Evolutionary conservation across 2,113 vertebrate species (phyloP), one percentile per base, ranked within the genome.

Genomic region (Nannobrachium achirus): DNA sequence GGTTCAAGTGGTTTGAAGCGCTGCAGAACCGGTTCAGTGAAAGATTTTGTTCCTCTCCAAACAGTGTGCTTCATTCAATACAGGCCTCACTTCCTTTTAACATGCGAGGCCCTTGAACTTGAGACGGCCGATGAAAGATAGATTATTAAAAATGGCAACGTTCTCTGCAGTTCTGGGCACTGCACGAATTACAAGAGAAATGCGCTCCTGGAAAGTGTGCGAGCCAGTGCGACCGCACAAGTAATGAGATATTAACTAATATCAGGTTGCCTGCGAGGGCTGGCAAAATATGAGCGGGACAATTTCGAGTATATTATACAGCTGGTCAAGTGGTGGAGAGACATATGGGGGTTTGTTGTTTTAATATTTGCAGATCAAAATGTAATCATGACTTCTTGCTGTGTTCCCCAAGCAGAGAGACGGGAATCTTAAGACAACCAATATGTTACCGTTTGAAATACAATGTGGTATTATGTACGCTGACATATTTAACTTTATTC

Each of bases 31-130:
- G 51, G 45, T 50, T 72, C 53, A 25, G 41, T 49, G 19, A 67
- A 73, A 79, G 76, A 78, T 84, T 72, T 33, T 45, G 53, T 88
- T 87, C 53, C 79, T 86, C 56, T 80, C 45, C 49, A 80, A 78
- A 79, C 75, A 73, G 63, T 52, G 52, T 61, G 65, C 16, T 52
- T 80, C 65, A 71, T 85, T 72, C 63, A 73, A 76, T 66, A 62
- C 56, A 81, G 56, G 67, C 51, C 41, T 44, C 39, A 49, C 56
- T 82, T 81, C 53, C 15, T 51, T 71, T 85, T 56, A 66, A 73
- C 64, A 75, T 71, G 64, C 63, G 61, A 45, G 45, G 14, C 69
- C 64, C 48, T 19, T 13, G 59, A 79, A 81, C 61, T 10, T 46
- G 48, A 86, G 56, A 76, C 42, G 56, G 57, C 46, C 16, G 78